Evolutionary conservation across 53 echinoderm and acorn worm genomes (phyloP).

Genomic region (Mesocentrotus franciscanus): DNA sequence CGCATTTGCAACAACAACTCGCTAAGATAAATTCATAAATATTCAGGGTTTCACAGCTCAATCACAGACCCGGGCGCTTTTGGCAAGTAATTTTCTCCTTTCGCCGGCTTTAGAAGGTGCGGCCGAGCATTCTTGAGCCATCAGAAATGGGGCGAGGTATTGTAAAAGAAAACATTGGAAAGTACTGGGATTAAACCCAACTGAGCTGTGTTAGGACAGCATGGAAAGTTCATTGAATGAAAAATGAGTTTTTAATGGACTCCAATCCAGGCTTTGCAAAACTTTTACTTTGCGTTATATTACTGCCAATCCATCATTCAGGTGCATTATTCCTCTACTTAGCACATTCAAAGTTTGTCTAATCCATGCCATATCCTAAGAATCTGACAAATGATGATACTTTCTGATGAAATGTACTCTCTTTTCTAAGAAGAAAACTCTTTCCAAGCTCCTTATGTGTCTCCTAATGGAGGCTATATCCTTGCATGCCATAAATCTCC

Average conservation of each 20-base stretch:
- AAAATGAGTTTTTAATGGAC: conserved; percentile 58
- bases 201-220: conserved; percentile 9
- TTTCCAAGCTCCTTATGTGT: neutral
- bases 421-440: neutral
- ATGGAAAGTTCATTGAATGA: neutral
- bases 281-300: neutral
- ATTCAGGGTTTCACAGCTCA: conserved; percentile 64
- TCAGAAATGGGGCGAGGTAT: conserved; percentile 34
- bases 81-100: conserved; percentile 17
- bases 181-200: conserved; percentile 8
- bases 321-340: neutral
- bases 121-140: conserved; percentile 12
- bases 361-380: neutral
- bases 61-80: conserved; percentile 23
- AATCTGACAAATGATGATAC: neutral
- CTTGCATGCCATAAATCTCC: neutral
- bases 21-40: conserved; percentile 67
- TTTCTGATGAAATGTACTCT: neutral
- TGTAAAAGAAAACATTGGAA: conserved; percentile 31
- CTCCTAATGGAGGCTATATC: neutral
- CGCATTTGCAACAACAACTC: conserved; percentile 66
- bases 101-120: neutral
- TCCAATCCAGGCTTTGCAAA: neutral
- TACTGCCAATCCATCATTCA: neutral
- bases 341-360: neutral